Conservation (phyloP, 2,113 vertebrate genomes). For the Donacobius atricapilla region DNA sequence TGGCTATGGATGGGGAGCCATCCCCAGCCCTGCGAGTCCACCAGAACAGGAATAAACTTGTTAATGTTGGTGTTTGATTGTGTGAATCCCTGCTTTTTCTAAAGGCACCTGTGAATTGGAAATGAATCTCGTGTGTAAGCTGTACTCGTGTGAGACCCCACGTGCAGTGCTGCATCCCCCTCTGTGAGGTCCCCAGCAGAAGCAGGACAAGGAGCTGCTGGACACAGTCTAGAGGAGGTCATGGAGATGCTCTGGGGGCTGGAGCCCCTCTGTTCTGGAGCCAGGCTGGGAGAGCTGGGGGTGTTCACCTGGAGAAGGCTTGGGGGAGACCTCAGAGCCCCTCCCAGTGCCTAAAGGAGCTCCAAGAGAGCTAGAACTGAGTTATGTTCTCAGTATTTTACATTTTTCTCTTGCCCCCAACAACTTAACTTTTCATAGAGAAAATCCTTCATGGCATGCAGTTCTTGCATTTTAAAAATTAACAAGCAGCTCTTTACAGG, state of each 20-base stretch:
- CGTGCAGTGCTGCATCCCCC: background rate
- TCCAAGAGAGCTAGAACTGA: background rate
- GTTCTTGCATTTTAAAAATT: background rate
- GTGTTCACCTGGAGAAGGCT: background rate
- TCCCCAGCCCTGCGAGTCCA: background rate
- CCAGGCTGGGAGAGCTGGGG: background rate
- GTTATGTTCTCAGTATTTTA: background rate
- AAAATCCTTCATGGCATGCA: background rate
- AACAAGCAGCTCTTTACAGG: background rate
- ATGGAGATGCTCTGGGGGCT: background rate
- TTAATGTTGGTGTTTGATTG: background rate
- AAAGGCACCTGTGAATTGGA: background rate
- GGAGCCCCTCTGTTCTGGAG: background rate
- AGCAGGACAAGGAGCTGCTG: background rate
- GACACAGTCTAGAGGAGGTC: background rate
- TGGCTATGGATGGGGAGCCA: background rate
- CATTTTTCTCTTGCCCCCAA: background rate
- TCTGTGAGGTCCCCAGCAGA: background rate
- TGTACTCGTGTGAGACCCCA: background rate
- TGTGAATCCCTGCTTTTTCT: background rate
- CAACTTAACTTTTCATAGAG: background rate
- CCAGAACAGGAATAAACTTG: background rate
- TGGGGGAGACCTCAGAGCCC: background rate
- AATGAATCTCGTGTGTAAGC: accelerated
- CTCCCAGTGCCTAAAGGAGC: background rate